Evolutionary conservation across 2,888 invertebrate species (phyloP).

Genomic region (Altica lythri): DNA sequence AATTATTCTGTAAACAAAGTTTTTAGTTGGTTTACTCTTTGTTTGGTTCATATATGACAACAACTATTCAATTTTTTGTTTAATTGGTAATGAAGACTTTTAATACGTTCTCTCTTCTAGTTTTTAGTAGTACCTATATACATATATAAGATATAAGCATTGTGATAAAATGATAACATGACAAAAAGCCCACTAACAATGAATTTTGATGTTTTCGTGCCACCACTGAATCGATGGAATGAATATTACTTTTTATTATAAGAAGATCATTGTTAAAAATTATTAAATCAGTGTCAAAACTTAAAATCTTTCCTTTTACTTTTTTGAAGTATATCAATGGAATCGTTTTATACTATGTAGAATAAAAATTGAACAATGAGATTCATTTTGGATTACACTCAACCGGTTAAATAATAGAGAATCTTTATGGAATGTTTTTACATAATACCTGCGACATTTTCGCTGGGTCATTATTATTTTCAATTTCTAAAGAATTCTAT

Average conservation of each 20-base stretch:
- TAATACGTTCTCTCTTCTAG: too few species aligned
- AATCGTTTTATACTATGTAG: conserved; percentile 2
- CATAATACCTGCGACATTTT: background rate
- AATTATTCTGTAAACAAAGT: too few species aligned
- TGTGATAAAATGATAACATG: too few species aligned
- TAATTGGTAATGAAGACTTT: too few species aligned
- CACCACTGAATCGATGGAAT: background rate
- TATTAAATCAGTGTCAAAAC: conserved; percentile 1
- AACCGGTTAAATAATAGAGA: background rate
- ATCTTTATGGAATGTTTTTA: background rate
- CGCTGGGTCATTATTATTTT: background rate
- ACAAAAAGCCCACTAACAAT: too few species aligned
- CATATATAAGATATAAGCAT: too few species aligned
- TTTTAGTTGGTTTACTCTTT: too few species aligned
- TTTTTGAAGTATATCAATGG: conserved; percentile 9
- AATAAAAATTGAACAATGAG: conserved; percentile 9
- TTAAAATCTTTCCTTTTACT: conserved; percentile 13
- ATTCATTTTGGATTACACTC: conserved; percentile 1
- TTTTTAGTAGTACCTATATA: too few species aligned
- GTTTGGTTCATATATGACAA: too few species aligned
- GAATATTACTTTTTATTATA: background rate
- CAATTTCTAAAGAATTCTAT: too few species aligned
- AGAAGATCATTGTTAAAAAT: conserved; percentile 1
- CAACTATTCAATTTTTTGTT: too few species aligned
- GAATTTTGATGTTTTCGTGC: too few species aligned